Evolutionary conservation across 2,797 vertebrate species (phyloP).

Genomic region (Hemibagrus guttatus): DNA sequence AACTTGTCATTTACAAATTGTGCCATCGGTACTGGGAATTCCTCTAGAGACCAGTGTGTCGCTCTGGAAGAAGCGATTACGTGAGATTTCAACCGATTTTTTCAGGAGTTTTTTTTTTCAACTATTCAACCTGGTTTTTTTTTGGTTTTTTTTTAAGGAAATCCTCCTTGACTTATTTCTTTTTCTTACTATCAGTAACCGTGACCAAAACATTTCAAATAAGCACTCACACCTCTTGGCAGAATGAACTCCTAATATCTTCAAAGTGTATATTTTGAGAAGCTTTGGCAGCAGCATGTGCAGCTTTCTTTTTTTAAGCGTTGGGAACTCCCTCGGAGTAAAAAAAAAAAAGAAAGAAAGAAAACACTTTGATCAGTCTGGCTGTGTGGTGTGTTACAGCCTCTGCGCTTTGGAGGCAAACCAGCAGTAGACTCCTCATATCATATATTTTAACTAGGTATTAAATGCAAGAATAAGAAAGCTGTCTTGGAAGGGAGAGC

Average conservation of each 20-base stretch:
- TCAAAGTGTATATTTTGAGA: slow-evolving; percentile 37
- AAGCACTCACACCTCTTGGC: slow-evolving; percentile 16
- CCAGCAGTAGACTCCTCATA: slow-evolving; percentile 45
- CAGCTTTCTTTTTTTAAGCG: slow-evolving; percentile 38
- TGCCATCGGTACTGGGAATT: neutral
- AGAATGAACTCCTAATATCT: slow-evolving; percentile 21
- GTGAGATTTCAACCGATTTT: neutral
- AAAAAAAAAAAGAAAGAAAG: neutral
- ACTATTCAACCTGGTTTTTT: neutral
- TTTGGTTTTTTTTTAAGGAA: neutral
- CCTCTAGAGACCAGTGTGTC: neutral
- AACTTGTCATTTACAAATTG: neutral
- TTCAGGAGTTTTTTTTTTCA: neutral
- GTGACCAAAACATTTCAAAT: neutral
- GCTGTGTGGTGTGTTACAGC: slow-evolving; percentile 20
- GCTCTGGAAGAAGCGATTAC: neutral
- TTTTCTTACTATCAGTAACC: neutral
- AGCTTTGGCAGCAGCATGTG: slow-evolving; percentile 40
- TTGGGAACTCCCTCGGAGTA: slow-evolving; percentile 25
- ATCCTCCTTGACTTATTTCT: neutral
- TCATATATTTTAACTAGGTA: slow-evolving; percentile 53
- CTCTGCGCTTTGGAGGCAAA: slow-evolving; percentile 16
- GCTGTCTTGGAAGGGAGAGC: slow-evolving; percentile 48
- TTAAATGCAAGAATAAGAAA: slow-evolving; percentile 56
- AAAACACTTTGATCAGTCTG: slow-evolving; percentile 44